phyloP scores from a whole-genome alignment of 2,797 vertebrate genomes.

The Gephyroberyx darwinii region DNA sequence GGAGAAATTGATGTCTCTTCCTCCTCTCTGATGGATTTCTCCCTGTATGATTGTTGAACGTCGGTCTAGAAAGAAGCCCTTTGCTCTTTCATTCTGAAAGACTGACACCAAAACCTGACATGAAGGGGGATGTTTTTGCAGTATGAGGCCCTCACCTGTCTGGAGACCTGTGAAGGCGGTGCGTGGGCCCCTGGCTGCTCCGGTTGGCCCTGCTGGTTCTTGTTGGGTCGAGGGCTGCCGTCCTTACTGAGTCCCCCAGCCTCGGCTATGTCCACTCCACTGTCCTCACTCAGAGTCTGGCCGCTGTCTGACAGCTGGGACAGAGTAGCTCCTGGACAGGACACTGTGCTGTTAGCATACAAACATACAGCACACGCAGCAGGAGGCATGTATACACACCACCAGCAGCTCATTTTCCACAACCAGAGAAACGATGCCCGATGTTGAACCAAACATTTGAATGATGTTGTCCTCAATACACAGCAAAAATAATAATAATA shows the following conservation, averaged over 20 bases:
- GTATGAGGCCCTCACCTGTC: slow-evolving; percentile 57
- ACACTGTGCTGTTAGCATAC: slow-evolving; percentile 2
- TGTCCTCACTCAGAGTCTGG: slow-evolving; percentile 97
- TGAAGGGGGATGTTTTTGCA: not conserved
- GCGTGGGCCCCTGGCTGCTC: slow-evolving; percentile 55
- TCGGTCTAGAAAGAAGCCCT: too few relatives aligned
- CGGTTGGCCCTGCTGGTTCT: slow-evolving; percentile 76
- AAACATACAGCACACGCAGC: not conserved
- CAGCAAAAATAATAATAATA: too few relatives aligned
- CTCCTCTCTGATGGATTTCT: too few relatives aligned
- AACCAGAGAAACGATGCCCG: not conserved
- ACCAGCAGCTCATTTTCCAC: not conserved
- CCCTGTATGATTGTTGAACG: too few relatives aligned
- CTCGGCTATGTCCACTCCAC: slow-evolving; percentile 93
- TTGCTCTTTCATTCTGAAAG: too few relatives aligned
- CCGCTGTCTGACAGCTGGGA: slow-evolving; percentile 96
- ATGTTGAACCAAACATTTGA: too few relatives aligned
- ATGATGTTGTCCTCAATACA: too few relatives aligned
- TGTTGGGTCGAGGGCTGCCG: slow-evolving; percentile 81
- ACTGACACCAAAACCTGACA: too few relatives aligned
- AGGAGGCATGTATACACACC: too few relatives aligned
- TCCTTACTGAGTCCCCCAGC: slow-evolving; percentile 82
- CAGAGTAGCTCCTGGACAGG: slow-evolving; percentile 86
- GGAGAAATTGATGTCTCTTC: too few relatives aligned
- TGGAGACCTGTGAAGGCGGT: slow-evolving; percentile 64